Evolutionary conservation across 2,888 invertebrate genomes (phyloP).

Genomic region (Pelosia muscerda): DNA sequence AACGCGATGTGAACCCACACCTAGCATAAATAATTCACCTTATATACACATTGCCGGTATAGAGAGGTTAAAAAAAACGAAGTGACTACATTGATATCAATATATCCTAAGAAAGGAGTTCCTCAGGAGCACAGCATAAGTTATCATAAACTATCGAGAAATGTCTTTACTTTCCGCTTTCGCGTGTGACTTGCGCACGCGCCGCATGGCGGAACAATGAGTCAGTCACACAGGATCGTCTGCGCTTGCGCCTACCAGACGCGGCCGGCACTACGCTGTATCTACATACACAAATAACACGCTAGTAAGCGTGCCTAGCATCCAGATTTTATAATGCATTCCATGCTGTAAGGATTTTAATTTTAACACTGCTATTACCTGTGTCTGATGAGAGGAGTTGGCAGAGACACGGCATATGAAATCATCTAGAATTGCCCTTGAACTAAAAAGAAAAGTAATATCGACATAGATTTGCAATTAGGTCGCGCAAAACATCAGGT

Average conservation of each 20-base stretch:
- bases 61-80: no score
- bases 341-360: not conserved
- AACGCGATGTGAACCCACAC: no score
- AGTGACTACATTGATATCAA: no score
- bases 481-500: no score
- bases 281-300: constrained; percentile 18
- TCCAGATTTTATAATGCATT: constrained; percentile 13
- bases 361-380: not conserved
- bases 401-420: not conserved
- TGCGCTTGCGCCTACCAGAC: constrained; percentile 45
- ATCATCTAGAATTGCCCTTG: not conserved
- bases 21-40: no score
- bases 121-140: no score
- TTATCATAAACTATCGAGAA: no score
- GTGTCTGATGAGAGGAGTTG: not conserved
- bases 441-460: no score
- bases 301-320: constrained; percentile 20
- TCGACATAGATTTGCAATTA: no score
- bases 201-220: constrained; percentile 40
- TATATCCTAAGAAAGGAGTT: no score
- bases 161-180: constrained; percentile 18
- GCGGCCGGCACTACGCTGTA: constrained; percentile 21
- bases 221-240: constrained; percentile 50
- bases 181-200: constrained; percentile 11
- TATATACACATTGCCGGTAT: no score